Percentiles rank a stretch among this genome's conserved stretches.
Evolutionary conservation across 2,797 vertebrate species (phyloP).

Genomic region (Peromyscus aztecus): DNA sequence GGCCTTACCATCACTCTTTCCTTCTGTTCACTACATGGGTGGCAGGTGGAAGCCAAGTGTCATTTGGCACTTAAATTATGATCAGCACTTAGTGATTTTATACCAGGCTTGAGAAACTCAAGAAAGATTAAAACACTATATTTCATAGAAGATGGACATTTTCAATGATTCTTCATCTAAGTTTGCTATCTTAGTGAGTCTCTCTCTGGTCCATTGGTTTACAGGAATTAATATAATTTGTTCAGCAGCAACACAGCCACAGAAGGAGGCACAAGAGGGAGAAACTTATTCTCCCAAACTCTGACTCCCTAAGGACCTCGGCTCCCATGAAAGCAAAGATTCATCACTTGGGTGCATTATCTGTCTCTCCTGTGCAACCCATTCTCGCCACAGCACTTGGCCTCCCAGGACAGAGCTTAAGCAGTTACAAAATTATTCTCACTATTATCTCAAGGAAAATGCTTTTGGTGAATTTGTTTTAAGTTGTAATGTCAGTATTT

Average conservation of each 20-base stretch:
- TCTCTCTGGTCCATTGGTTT: constrained; percentile 29
- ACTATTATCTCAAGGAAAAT: not conserved
- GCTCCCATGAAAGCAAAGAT: not conserved
- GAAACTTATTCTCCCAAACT: not conserved
- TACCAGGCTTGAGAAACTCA: not conserved
- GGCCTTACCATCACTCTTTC: not conserved
- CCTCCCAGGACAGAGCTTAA: not conserved
- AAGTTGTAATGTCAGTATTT: constrained; percentile 3
- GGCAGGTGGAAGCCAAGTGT: not conserved
- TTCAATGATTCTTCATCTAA: not conserved
- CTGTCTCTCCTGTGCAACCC: not conserved
- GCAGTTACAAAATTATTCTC: constrained; percentile 19
- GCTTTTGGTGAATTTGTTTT: constrained; percentile 5
- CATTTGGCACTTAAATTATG: not conserved
- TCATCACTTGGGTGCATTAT: not conserved
- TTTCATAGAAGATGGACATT: not conserved
- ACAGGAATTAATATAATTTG: constrained; percentile 4
- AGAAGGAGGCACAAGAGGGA: not conserved
- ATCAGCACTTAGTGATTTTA: not conserved
- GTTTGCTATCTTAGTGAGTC: not conserved
- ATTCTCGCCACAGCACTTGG: not conserved
- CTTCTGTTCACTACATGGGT: not conserved
- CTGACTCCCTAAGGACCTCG: not conserved
- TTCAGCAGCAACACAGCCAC: not conserved
- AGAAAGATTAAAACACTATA: not conserved